Base-by-base conservation (phyloP, 1,140 invertebrate genomes). In the Drosophila carrolli region DNA sequence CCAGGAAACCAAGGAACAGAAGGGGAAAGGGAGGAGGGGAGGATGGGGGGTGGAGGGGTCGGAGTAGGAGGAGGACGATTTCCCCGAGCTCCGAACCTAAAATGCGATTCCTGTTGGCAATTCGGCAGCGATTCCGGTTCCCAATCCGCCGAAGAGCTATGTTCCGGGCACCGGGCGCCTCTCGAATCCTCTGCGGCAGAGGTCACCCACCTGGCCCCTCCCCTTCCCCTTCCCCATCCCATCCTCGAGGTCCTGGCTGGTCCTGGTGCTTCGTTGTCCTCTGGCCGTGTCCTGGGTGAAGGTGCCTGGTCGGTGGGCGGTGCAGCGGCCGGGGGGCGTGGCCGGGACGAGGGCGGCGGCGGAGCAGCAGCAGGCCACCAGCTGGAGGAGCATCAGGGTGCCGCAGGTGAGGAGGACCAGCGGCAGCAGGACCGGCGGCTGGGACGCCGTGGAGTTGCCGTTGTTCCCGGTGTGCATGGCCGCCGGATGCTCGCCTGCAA, bases 401-500 rank as follows among this genome's bases (percentile, higher is more conserved):
- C 74, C 54, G 66, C 66, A 74, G 5, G 74, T 68, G 14, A 81
- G 55, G 41, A 88, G 19, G 38, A 91, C 53, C 41, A 91, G 47
- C 14, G 89, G 51, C 10, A 91, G 44, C 13, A 91, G 68, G 19
- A 82, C 81, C 57, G 91, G 83, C 38, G 89, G 41, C 60, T 63
- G 78, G 16, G 86, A 61, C 47, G 77, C 83, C 70, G 92, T 74
- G 10, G 92, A 81, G 63, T 79, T 78, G 9, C 96, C 96, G 73
- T 53, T 97, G 95, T 63, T 63, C 38, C 60, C 60, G 38, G 60
- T 63, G 92, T 97, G 96, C 96, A 97, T 97, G 19, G 96, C 96
- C 53, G 96, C 96, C 90, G 96, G 96, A 93, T 97, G 95, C 92
- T 97, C 96, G 76, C 96, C 96, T 97, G 93, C 5, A 74, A 70